phyloP scores from a whole-genome alignment of 1,140 invertebrate genomes.

The Ips nitidus region DNA sequence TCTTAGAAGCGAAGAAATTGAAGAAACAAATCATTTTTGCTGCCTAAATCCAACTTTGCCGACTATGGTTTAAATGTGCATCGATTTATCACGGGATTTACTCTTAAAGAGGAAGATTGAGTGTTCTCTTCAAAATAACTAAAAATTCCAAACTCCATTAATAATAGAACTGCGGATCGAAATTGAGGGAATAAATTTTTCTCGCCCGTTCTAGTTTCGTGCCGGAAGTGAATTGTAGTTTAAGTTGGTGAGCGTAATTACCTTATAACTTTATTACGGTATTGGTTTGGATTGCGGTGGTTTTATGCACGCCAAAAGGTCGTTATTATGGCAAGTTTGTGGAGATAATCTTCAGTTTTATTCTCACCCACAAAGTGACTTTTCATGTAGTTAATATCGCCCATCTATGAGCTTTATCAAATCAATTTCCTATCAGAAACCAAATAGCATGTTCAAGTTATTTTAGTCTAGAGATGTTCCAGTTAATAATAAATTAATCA shows the following conservation, averaged over 20 bases:
- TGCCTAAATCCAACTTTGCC: not conserved
- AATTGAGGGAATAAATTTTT: not conserved
- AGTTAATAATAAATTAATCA: too few relatives aligned
- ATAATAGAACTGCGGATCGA: not conserved
- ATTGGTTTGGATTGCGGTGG: not conserved
- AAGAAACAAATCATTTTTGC: conserved; percentile 19
- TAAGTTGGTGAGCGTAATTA: not conserved
- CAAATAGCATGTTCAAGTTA: too few relatives aligned
- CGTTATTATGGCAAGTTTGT: not conserved
- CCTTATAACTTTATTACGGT: not conserved
- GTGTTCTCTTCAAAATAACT: not conserved
- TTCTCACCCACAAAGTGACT: too few relatives aligned
- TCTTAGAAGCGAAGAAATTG: conserved; percentile 9
- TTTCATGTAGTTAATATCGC: too few relatives aligned
- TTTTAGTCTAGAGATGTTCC: too few relatives aligned
- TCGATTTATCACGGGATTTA: conserved; percentile 5
- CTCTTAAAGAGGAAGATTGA: not conserved
- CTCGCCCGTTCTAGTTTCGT: not conserved
- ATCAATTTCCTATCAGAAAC: too few relatives aligned
- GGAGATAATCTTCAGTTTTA: too few relatives aligned
- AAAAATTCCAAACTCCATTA: not conserved
- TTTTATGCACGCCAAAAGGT: not conserved
- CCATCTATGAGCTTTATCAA: too few relatives aligned
- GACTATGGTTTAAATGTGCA: conserved; percentile 1
- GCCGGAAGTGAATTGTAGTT: not conserved